phyloP scores from a whole-genome alignment of 2,113 vertebrate species.

The Nicator chloris region DNA sequence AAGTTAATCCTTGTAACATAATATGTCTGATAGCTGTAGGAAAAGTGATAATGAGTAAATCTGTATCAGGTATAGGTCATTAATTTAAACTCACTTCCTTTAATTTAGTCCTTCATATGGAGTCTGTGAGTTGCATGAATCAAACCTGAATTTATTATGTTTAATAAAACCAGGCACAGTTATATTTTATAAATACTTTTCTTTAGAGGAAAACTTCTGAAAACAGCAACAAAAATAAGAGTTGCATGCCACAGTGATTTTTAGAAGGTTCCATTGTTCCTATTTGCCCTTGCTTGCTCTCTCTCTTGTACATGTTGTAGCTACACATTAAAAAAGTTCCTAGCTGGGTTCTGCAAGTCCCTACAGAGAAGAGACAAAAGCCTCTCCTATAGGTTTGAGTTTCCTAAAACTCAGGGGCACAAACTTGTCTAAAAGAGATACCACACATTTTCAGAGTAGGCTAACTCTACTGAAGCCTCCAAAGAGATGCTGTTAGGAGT shows the following conservation, averaged over 20 bases:
- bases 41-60: not conserved
- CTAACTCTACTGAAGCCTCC: not conserved
- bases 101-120: not conserved
- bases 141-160: not conserved
- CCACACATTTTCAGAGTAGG: not conserved
- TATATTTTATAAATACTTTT: not conserved
- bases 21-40: not conserved
- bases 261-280: not conserved
- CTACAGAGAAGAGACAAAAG: not conserved
- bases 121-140: not conserved
- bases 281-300: not conserved
- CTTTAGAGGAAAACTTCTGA: not conserved
- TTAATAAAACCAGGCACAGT: not conserved
- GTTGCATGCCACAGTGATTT: not conserved
- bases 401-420: not conserved
- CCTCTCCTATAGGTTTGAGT: not conserved
- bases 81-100: not conserved
- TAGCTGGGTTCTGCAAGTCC: not conserved
- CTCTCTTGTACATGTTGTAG: fast-evolving
- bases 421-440: not conserved
- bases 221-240: not conserved
- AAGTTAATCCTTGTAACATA: not conserved
- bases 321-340: not conserved
- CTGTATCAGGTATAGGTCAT: not conserved
- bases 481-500: not conserved